Evolutionary conservation across 92 coral and sea anemone genomes (phyloP).

Genomic region (Montipora capitata): DNA sequence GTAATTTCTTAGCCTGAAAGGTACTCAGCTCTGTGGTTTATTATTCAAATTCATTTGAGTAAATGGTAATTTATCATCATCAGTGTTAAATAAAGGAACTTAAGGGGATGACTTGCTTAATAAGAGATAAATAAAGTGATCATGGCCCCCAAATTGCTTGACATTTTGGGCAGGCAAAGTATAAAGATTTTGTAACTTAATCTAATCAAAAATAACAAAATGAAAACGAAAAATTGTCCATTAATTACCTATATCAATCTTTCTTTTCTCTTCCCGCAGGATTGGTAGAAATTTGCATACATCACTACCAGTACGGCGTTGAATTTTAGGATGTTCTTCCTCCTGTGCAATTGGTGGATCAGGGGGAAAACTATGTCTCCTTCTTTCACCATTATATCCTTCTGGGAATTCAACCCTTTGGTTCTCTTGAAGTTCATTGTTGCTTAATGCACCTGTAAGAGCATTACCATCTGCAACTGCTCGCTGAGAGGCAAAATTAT

Average conservation of each 20-base stretch:
- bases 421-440: background rate
- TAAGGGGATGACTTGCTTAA: background rate
- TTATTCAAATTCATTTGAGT: no score
- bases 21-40: background rate
- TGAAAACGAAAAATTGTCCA: background rate
- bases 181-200: background rate
- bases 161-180: background rate
- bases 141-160: background rate
- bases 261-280: background rate
- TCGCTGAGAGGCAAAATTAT: background rate
- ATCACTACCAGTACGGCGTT: background rate
- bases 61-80: background rate
- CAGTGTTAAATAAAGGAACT: background rate
- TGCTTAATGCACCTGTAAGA: background rate
- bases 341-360: background rate
- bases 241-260: background rate
- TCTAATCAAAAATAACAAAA: background rate
- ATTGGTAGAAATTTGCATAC: background rate
- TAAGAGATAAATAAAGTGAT: background rate
- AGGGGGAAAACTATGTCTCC: slow-evolving; percentile 3
- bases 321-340: background rate
- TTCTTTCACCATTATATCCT: background rate
- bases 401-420: background rate
- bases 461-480: background rate
- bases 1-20: background rate